Evolutionary conservation across 2,888 invertebrate species (phyloP), one percentile per base, ranked within the genome.

Genomic region (Stenoptilia bipunctidactyla): DNA sequence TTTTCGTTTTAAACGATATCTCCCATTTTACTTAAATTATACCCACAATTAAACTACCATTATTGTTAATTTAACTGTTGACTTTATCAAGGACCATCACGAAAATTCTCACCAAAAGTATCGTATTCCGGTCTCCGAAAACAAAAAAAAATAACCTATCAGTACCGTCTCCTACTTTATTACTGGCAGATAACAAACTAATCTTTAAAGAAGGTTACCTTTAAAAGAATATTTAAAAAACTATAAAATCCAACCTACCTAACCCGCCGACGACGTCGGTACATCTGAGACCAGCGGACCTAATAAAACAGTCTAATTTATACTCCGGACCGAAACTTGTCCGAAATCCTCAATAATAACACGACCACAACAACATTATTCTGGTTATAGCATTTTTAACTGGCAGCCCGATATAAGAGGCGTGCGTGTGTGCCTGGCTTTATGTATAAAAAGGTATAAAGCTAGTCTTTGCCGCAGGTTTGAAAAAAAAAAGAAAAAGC

Each of bases 391-490:
- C 49, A 51, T 63, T 63, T 60, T 51, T 56, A 50, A 52, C 54
- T 55, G 56, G 56, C 56, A 58, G 54, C 55, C 48, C 56, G 47
- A 52, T 46, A 53, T 55, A 55, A 52, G 52, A 55, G 58, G 55
- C 56, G 56, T 51, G 53, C 52, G 51, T 53, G 51, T 52, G 47
- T 49, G 41, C 40, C 38, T 50, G 53, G 52, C 61, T 58, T 71
- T 76, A 73, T 77, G 72, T 77, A 75, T 76, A 66, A 67, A 68
- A 61, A 73, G 75, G 72, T 76, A 75, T 76, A 66, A 67, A 68
- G 62, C 73, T 76, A 74, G 75, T 65, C 65, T 53, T 50, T 51
- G 61, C 57, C 58, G 66, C 66, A 48, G 62, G 63, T 55, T 61
- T 45, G 46, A 65, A 69, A 71, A 71, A 75, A 75, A 53, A 47